A percentile compares a stretch with the other conserved stretches of the same genome.
Conservation (phyloP, 37 sponge, comb jelly and placozoan species). For the Axinella damicornis region DNA sequence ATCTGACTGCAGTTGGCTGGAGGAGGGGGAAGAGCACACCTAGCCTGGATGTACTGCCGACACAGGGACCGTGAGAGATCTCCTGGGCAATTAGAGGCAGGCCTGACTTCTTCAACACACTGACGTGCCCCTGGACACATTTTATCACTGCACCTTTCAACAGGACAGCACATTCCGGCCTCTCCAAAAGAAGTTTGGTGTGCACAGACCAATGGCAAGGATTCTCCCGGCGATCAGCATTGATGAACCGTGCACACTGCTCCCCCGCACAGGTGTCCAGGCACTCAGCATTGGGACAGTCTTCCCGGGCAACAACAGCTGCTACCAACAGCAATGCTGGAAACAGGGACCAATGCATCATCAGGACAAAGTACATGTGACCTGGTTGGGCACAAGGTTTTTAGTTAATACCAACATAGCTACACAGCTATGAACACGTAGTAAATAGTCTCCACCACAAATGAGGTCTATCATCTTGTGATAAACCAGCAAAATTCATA, state of each 20-base stretch:
- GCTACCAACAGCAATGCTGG: too few species aligned
- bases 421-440: too few species aligned
- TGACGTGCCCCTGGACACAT: not conserved
- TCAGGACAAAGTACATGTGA: too few species aligned
- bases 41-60: conserved; percentile 5
- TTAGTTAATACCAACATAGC: too few species aligned
- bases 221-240: conserved; percentile 9
- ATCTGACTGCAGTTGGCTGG: conserved; percentile 11
- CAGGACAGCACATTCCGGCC: conserved; percentile 13
- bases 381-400: too few species aligned
- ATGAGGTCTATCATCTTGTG: too few species aligned
- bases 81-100: conserved; percentile 4
- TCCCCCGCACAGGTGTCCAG: not conserved
- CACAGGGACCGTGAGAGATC: not conserved
- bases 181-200: conserved; percentile 13
- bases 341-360: too few species aligned
- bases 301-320: too few species aligned
- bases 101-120: conserved; percentile 11
- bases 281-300: not conserved
- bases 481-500: too few species aligned
- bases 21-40: not conserved
- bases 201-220: conserved; percentile 9
- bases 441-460: too few species aligned
- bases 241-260: conserved; percentile 4
- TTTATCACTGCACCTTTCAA: conserved; percentile 14